A percentile compares a stretch with the other conserved stretches of the same genome.
These are phyloP conservation scores for Oncorhynchus masou DNA, from an alignment of 2,113 vertebrate species.

Conservation along the genomic window DNA sequence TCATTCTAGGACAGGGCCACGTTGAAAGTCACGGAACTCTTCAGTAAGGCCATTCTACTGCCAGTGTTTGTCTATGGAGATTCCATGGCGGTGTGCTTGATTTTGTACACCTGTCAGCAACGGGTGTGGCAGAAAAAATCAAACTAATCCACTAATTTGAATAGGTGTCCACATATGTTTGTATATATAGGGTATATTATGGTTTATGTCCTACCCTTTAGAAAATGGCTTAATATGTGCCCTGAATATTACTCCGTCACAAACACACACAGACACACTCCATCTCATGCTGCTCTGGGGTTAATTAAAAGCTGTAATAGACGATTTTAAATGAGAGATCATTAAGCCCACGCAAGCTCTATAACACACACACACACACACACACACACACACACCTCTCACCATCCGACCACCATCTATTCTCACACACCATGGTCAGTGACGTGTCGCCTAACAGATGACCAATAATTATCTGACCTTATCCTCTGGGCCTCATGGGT, in stretches of 20 bases:
- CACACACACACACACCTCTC: not conserved
- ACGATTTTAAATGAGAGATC: conserved; percentile 19
- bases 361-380: conserved; percentile 28
- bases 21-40: no score
- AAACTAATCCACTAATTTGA: no score
- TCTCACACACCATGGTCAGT: conserved; percentile 19
- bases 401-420: not conserved
- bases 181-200: conserved; percentile 24
- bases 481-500: conserved; percentile 52
- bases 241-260: not conserved
- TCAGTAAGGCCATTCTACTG: no score
- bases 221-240: conserved; percentile 22
- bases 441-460: conserved; percentile 53
- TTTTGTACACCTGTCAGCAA: no score
- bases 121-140: no score
- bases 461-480: conserved; percentile 67
- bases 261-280: conserved; percentile 13
- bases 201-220: conserved; percentile 46
- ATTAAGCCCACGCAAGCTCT: conserved; percentile 32
- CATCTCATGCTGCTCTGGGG: conserved; percentile 47
- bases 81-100: no score
- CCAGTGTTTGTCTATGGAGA: no score
- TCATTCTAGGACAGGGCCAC: no score
- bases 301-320: conserved; percentile 61
- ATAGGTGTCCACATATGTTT: no score